These are phyloP conservation scores for Actinernus sp. DNA, from an alignment of 92 coral and sea anemone genomes.

Conservation along the genomic window DNA sequence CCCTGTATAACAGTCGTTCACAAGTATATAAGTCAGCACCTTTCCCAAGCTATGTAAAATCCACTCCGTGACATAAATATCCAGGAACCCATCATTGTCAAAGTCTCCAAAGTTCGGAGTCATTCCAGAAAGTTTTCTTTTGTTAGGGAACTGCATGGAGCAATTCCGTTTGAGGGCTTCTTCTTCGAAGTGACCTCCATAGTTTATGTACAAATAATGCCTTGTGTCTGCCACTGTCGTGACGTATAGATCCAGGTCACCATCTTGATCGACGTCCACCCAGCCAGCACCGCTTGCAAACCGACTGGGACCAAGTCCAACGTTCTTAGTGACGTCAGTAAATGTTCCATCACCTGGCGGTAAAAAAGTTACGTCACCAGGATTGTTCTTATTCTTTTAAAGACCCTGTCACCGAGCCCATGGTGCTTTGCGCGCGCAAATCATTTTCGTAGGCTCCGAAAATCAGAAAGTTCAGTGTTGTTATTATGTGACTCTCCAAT, in stretches of 20 bases:
- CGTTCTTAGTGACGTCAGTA: slow-evolving; percentile 79
- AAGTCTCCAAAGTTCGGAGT: slow-evolving; percentile 96
- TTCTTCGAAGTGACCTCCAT: slow-evolving; percentile 77
- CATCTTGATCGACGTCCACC: slow-evolving; percentile 96
- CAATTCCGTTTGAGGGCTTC: slow-evolving; percentile 88
- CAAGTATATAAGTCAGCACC: slow-evolving; percentile 30
- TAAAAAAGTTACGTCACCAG: no score
- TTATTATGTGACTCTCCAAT: no score
- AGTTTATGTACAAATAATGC: slow-evolving; percentile 88
- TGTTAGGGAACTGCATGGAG: slow-evolving; percentile 78
- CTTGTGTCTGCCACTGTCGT: slow-evolving; percentile 88
- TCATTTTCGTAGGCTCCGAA: no score
- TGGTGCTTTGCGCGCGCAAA: no score
- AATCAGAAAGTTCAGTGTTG: no score
- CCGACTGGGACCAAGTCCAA: slow-evolving; percentile 85
- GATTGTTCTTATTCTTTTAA: no score
- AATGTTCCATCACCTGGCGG: slow-evolving; percentile 84
- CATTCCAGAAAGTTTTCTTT: slow-evolving; percentile 90
- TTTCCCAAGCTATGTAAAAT: slow-evolving; percentile 84
- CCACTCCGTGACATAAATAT: slow-evolving; percentile 96
- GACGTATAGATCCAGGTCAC: slow-evolving; percentile 94
- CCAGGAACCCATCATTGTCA: slow-evolving; percentile 87
- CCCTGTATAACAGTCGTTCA: no score
- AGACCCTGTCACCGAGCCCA: no score
- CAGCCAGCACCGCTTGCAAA: slow-evolving; percentile 95